A percentile compares a stretch with the other conserved stretches of the same genome.
Conservation (phyloP, 2,113 vertebrate genomes). For the Brachyistius frenatus region DNA sequence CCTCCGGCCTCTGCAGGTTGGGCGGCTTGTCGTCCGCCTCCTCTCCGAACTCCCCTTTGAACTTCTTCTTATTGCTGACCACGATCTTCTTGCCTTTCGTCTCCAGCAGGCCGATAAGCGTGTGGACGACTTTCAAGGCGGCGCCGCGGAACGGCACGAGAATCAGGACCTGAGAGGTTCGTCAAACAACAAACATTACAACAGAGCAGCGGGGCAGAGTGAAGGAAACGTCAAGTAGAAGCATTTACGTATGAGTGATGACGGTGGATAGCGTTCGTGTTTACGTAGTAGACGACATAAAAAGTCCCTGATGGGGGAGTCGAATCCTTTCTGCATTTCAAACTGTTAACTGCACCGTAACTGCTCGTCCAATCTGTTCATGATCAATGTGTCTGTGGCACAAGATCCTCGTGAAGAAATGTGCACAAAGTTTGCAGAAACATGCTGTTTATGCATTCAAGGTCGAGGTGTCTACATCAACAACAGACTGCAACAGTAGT, state of each 20-base stretch:
- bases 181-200: neutral
- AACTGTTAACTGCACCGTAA: neutral
- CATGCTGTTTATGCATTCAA: too few relatives aligned
- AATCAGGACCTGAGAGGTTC: slow-evolving; percentile 88
- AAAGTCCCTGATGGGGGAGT: neutral
- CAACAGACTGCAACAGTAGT: too few relatives aligned
- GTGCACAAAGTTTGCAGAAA: too few relatives aligned
- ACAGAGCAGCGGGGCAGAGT: neutral
- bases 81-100: slow-evolving; percentile 88
- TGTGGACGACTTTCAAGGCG: slow-evolving; percentile 89
- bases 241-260: neutral
- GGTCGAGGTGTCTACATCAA: too few relatives aligned
- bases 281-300: neutral
- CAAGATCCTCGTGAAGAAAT: too few relatives aligned
- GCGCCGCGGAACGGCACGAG: slow-evolving; percentile 92
- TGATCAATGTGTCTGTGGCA: too few relatives aligned
- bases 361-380: neutral
- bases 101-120: slow-evolving; percentile 91
- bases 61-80: slow-evolving; percentile 95
- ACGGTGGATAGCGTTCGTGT: neutral
- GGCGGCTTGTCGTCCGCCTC: slow-evolving; percentile 86
- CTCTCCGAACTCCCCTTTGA: slow-evolving; percentile 92
- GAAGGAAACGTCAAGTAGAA: neutral
- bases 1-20: slow-evolving; percentile 92
- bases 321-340: too few relatives aligned